Percentiles rank a stretch among this genome's conserved stretches.
Conservation (phyloP, 1,140 invertebrate genomes). For the Drosophila ironensis region DNA sequence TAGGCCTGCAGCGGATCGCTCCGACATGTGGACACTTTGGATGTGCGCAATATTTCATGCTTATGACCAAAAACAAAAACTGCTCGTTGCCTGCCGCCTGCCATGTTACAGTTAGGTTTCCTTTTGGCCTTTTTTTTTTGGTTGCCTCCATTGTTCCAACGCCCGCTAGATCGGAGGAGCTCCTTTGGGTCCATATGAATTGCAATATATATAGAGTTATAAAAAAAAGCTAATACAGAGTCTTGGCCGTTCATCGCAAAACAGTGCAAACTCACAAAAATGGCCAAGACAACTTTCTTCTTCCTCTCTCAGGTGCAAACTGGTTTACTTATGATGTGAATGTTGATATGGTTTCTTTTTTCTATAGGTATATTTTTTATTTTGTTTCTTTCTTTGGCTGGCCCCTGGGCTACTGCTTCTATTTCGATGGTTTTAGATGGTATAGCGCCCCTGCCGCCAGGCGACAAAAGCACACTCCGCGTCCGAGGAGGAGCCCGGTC, state of each 20-base stretch:
- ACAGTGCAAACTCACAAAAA: slow-evolving; percentile 50
- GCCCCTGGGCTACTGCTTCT: slow-evolving; percentile 50
- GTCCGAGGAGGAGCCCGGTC: slow-evolving; percentile 30
- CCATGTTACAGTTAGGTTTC: slow-evolving; percentile 76
- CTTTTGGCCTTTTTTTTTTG: slow-evolving; percentile 3
- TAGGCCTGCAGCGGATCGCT: slow-evolving; percentile 68
- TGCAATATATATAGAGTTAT: slow-evolving; percentile 34
- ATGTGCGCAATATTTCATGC: slow-evolving; percentile 79
- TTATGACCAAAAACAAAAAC: slow-evolving; percentile 58
- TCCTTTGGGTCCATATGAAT: slow-evolving; percentile 54
- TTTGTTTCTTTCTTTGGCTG: slow-evolving; percentile 37
- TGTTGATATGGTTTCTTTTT: slow-evolving; percentile 79
- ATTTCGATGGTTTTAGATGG: slow-evolving; percentile 65
- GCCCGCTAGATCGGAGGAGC: slow-evolving; percentile 40
- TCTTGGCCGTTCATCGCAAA: slow-evolving; percentile 44
- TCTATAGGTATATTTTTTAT: too few species aligned
- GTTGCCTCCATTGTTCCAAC: slow-evolving; percentile 42
- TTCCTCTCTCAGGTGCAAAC: slow-evolving; percentile 80
- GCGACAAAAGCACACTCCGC: slow-evolving; percentile 31
- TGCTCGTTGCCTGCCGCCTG: slow-evolving; percentile 56
- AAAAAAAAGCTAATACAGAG: slow-evolving; percentile 39
- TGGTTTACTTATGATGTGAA: slow-evolving; percentile 81
- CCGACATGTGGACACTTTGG: slow-evolving; percentile 55
- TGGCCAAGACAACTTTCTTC: slow-evolving; percentile 80
- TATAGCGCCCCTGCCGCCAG: slow-evolving; percentile 31